Conservation (phyloP, 2,797 vertebrate genomes). For the Epinephelus malabaricus region DNA sequence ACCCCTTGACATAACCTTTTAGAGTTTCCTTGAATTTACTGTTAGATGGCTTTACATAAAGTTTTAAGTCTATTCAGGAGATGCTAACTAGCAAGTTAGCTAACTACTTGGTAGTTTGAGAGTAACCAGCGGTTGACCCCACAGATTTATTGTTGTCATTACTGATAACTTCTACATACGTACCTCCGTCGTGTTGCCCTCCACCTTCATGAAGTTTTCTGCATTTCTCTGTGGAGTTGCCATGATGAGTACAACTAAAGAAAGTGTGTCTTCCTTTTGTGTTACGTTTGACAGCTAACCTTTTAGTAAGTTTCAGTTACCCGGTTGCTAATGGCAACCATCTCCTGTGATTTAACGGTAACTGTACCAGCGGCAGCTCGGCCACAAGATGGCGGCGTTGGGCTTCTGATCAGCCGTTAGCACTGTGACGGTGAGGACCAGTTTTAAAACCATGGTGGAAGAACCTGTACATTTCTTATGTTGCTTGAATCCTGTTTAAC, state of each 20-base stretch:
- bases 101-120: neutral
- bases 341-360: neutral
- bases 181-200: conserved; percentile 72
- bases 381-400: conserved; percentile 59
- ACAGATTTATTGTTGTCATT: neutral
- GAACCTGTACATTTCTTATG: too few relatives aligned
- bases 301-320: conserved; percentile 36
- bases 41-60: too few relatives aligned
- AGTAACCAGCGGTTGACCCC: neutral
- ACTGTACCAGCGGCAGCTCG: neutral
- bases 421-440: neutral
- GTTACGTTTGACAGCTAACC: too few relatives aligned
- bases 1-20: too few relatives aligned
- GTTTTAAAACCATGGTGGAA: too few relatives aligned
- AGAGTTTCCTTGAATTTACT: too few relatives aligned
- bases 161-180: neutral
- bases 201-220: conserved; percentile 46
- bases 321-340: conserved; percentile 67
- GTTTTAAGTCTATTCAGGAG: too few relatives aligned
- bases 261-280: too few relatives aligned
- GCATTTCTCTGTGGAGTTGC: conserved; percentile 59
- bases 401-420: neutral
- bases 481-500: too few relatives aligned
- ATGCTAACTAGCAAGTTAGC: neutral
- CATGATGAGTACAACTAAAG: conserved; percentile 27